phyloP scores from a whole-genome alignment of 30 jellyfish, hydroid and myxozoan genomes.

The Chrysaora quinquecirrha region DNA sequence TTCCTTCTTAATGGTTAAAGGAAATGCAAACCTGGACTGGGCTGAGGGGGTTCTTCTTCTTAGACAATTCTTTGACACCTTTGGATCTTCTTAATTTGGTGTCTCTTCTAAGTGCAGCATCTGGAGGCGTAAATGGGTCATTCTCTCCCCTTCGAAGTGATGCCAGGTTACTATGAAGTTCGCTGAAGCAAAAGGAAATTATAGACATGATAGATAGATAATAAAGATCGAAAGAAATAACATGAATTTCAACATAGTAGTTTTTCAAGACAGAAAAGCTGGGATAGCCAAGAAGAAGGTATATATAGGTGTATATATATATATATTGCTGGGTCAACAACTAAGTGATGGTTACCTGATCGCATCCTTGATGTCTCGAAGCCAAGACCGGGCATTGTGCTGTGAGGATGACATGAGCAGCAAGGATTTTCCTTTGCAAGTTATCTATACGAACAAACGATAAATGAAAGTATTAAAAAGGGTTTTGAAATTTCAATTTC shows the following conservation, averaged over 20 bases:
- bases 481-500: not conserved
- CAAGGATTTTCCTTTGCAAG: constrained; percentile 81
- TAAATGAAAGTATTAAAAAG: not conserved
- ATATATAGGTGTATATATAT: no score
- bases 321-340: no score
- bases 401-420: constrained; percentile 65
- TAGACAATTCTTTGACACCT: constrained; percentile 49
- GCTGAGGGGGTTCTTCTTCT: constrained; percentile 33
- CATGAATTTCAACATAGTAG: no score
- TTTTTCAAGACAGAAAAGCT: no score
- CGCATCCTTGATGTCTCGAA: constrained; percentile 76
- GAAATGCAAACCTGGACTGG: constrained; percentile 62
- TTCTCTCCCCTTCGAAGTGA: constrained; percentile 79
- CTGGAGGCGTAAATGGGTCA: constrained; percentile 69
- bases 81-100: constrained; percentile 50
- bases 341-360: constrained; percentile 82
- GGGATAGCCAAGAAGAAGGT: no score
- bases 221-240: no score
- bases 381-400: constrained; percentile 78
- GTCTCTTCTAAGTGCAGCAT: constrained; percentile 62
- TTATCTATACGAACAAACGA: constrained; percentile 42
- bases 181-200: constrained; percentile 55
- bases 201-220: no score
- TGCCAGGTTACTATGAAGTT: constrained; percentile 84
- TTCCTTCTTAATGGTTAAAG: no score